Evolutionary conservation across 2,797 vertebrate genomes (phyloP).

Genomic region (Hyperoplus lanceolatus): DNA sequence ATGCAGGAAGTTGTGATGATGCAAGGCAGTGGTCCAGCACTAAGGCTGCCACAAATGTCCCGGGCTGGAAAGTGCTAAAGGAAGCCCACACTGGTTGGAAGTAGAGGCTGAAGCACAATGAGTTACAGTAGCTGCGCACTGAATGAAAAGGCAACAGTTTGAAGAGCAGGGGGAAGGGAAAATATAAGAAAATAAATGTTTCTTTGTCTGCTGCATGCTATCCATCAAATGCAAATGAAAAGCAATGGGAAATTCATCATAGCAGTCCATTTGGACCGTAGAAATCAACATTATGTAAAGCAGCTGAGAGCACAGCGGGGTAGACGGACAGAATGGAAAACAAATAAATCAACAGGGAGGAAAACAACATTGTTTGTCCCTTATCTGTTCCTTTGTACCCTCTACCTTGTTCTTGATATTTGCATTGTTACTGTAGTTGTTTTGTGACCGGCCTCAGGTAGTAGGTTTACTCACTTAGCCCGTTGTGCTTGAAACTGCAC

Average conservation of each 20-base stretch:
- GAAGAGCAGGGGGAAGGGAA: background rate
- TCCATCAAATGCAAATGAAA: constrained; percentile 74
- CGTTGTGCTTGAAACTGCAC: constrained; percentile 13
- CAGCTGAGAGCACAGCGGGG: constrained; percentile 52
- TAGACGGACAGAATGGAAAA: constrained; percentile 72
- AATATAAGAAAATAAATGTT: constrained; percentile 36
- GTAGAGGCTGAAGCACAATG: constrained; percentile 3
- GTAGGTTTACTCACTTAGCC: constrained; percentile 45
- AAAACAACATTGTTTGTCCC: constrained; percentile 70
- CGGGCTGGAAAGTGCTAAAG: constrained; percentile 63
- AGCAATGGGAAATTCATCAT: constrained; percentile 71
- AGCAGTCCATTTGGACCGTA: constrained; percentile 67
- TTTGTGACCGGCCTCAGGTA: constrained; percentile 40
- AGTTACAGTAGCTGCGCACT: constrained; percentile 28
- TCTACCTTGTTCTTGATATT: constrained; percentile 57
- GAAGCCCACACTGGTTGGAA: constrained; percentile 50
- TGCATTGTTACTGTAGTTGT: constrained; percentile 37
- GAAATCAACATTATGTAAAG: constrained; percentile 83
- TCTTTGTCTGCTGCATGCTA: constrained; percentile 42
- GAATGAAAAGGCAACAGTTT: constrained; percentile 27
- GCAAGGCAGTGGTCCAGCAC: constrained; percentile 72
- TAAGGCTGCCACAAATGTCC: constrained; percentile 55
- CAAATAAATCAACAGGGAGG: constrained; percentile 73
- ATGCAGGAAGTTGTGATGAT: constrained; percentile 69
- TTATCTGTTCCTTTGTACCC: constrained; percentile 67